Evolutionary conservation across 2,797 vertebrate genomes (phyloP).

Genomic region (Pterois miles): DNA sequence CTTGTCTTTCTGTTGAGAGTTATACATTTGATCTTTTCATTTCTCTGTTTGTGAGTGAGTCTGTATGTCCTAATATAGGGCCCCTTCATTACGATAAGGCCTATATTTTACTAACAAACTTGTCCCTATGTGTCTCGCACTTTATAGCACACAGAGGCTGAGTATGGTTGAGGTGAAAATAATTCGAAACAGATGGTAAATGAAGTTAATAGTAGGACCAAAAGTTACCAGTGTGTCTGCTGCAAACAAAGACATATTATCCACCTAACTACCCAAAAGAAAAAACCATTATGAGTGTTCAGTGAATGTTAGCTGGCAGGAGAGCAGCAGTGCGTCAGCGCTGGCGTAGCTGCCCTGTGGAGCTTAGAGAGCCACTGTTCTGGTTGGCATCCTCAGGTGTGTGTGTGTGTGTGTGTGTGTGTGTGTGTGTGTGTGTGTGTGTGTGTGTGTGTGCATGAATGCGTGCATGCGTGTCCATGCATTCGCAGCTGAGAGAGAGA

Average conservation of each 20-base stretch:
- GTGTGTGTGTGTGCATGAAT: background rate
- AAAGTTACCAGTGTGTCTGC: constrained; percentile 2
- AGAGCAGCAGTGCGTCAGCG: constrained; percentile 52
- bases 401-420: background rate
- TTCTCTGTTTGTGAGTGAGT: background rate
- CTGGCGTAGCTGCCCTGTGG: constrained; percentile 43
- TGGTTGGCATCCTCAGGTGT: constrained; percentile 28
- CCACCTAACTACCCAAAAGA: constrained; percentile 6
- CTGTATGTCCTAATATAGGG: background rate
- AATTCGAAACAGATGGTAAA: constrained; percentile 18
- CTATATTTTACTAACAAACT: background rate
- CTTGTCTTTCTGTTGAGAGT: background rate
- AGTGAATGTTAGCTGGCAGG: constrained; percentile 27
- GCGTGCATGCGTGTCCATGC: background rate
- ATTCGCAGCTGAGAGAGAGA: constrained; percentile 18
- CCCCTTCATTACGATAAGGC: background rate
- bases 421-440: constrained; percentile 16
- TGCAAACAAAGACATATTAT: constrained; percentile 47
- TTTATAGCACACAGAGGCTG: background rate
- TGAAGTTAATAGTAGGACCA: background rate
- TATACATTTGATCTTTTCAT: background rate
- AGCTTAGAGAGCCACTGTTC: constrained; percentile 53
- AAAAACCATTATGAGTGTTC: constrained; percentile 36
- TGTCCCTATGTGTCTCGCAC: background rate
- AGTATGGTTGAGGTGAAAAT: constrained; percentile 6